A percentile compares a stretch with the other conserved stretches of the same genome.
Evolutionary conservation across 2,888 invertebrate genomes (phyloP).

Genomic region (Marronus borbonicus): DNA sequence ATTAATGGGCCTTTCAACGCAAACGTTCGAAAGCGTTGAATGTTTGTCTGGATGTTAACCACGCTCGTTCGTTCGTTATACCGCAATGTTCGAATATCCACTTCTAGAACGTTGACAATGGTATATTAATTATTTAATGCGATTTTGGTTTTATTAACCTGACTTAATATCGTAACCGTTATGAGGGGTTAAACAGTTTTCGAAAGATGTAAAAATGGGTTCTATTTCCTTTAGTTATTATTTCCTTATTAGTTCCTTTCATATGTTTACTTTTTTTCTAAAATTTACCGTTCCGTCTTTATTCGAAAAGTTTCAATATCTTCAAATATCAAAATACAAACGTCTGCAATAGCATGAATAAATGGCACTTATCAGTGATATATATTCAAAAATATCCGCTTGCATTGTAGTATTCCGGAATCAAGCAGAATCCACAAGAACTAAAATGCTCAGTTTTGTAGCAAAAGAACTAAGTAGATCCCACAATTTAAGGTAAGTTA

Average conservation of each 20-base stretch:
- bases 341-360: slow-evolving; percentile 16
- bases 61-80: no score
- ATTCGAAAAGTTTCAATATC: slow-evolving; percentile 30
- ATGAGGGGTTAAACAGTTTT: background rate
- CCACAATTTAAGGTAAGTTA: no score
- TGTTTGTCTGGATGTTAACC: no score
- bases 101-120: no score
- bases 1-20: no score
- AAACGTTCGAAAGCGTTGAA: no score
- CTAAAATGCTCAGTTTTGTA: background rate
- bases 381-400: slow-evolving; percentile 17
- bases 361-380: slow-evolving; percentile 14
- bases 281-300: slow-evolving; percentile 16
- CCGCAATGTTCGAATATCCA: no score
- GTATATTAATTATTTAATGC: no score
- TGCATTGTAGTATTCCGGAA: slow-evolving; percentile 13
- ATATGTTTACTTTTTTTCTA: slow-evolving; percentile 15
- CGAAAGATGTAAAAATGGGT: background rate
- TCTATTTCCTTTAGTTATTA: no score
- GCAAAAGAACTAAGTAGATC: background rate
- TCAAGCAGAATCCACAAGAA: slow-evolving; percentile 6
- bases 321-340: slow-evolving; percentile 21
- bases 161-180: no score
- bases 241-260: background rate
- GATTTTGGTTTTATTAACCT: no score